A percentile compares a stretch with the other conserved stretches of the same genome.
These are phyloP conservation scores for Silurus aristotelis DNA, from an alignment of 2,797 vertebrate species.

Conservation along the genomic window DNA sequence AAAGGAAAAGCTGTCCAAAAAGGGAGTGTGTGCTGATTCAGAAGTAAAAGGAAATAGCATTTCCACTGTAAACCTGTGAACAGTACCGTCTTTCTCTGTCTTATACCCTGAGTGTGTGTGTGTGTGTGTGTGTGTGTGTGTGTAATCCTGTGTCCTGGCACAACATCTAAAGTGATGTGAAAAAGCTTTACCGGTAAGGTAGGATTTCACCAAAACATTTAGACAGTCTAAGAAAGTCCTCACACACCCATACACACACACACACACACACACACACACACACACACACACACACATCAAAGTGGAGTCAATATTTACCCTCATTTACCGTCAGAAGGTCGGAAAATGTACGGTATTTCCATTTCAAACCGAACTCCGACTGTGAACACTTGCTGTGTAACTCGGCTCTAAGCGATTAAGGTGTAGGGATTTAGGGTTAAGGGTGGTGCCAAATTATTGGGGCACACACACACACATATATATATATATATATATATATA, in stretches of 20 bases:
- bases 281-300: conserved; percentile 50
- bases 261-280: conserved; percentile 43
- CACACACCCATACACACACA: conserved; percentile 43
- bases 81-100: conserved; percentile 15
- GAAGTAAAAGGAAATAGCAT: conserved; percentile 24
- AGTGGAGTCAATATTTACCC: conserved; percentile 57
- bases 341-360: conserved; percentile 35
- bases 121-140: conserved; percentile 8
- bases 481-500: too few relatives aligned
- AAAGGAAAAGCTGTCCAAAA: neutral
- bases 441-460: too few relatives aligned
- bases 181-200: conserved; percentile 39
- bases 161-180: conserved; percentile 37
- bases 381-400: conserved; percentile 14
- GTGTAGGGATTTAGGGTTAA: conserved; percentile 6
- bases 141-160: conserved; percentile 28
- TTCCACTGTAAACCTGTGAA: conserved; percentile 25
- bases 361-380: conserved; percentile 44
- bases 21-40: neutral
- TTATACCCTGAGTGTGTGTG: neutral
- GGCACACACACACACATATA: too few relatives aligned
- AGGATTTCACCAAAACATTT: conserved; percentile 38
- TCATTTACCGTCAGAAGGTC: conserved; percentile 37
- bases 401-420: neutral
- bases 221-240: conserved; percentile 21